Percentiles rank a stretch among this genome's conserved stretches.
These are phyloP conservation scores for Nannospalax galili DNA, from an alignment of 2,113 vertebrate genomes.

Conservation along the genomic window DNA sequence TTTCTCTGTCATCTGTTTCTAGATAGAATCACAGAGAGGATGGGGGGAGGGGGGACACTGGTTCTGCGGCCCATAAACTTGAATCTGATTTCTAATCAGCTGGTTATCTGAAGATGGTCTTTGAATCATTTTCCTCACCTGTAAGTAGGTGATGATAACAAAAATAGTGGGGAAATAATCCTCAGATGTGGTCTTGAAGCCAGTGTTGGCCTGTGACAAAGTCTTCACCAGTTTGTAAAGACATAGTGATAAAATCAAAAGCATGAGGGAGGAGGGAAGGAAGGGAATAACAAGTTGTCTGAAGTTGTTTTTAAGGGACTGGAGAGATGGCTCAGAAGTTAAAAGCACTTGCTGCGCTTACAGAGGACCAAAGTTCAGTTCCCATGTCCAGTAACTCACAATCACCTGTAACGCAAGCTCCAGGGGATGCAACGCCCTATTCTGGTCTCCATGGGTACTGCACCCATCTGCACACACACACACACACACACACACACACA, in stretches of 20 bases:
- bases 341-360: too few relatives aligned
- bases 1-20: neutral
- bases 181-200: neutral
- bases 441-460: too few relatives aligned
- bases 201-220: neutral
- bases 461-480: too few relatives aligned
- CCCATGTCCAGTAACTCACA: too few relatives aligned
- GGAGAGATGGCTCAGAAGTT: too few relatives aligned
- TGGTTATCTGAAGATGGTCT: neutral
- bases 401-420: too few relatives aligned
- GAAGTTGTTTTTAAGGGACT: neutral
- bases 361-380: too few relatives aligned
- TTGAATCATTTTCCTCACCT: neutral
- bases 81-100: neutral
- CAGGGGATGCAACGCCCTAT: too few relatives aligned
- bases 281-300: neutral
- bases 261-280: neutral
- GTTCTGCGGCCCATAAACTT: neutral
- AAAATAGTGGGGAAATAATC: neutral
- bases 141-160: neutral
- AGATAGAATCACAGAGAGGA: neutral
- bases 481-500: neutral
- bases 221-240: neutral
- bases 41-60: neutral
- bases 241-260: neutral